Evolutionary conservation across 2,888 invertebrate genomes (phyloP).

Genomic region (Torymus auratus): DNA sequence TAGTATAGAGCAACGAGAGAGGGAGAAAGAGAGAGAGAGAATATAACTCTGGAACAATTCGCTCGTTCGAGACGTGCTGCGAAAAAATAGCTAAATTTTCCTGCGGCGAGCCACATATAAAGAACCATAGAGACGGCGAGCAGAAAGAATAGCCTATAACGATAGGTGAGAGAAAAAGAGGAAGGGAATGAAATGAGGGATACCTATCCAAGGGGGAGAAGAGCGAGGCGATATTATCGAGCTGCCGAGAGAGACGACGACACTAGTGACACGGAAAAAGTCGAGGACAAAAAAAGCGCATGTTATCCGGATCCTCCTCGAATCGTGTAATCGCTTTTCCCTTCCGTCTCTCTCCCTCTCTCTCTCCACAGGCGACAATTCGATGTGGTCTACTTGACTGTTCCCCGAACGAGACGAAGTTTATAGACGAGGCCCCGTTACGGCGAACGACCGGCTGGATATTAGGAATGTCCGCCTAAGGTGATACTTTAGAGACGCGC

Average conservation of each 20-base stretch:
- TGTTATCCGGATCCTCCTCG: slow-evolving; percentile 36
- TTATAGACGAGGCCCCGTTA: slow-evolving; percentile 52
- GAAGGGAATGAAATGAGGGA: slow-evolving; percentile 25
- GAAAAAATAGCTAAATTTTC: slow-evolving; percentile 55
- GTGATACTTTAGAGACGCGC: slow-evolving; percentile 59
- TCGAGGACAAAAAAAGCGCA: slow-evolving; percentile 44
- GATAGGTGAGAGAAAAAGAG: not conserved
- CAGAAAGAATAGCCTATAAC: not conserved
- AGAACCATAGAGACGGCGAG: slow-evolving; percentile 12
- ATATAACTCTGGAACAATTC: too few species aligned
- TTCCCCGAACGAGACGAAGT: slow-evolving; percentile 26
- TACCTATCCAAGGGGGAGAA: slow-evolving; percentile 10
- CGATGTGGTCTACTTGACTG: slow-evolving; percentile 23
- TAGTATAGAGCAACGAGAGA: too few species aligned
- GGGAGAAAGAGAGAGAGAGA: too few species aligned
- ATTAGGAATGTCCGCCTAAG: slow-evolving; percentile 63
- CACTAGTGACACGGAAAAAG: slow-evolving; percentile 43
- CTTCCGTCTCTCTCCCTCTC: slow-evolving; percentile 27
- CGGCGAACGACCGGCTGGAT: slow-evolving; percentile 59
- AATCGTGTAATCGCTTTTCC: slow-evolving; percentile 55
- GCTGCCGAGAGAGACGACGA: not conserved
- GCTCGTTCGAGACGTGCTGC: too few species aligned
- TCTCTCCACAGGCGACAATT: slow-evolving; percentile 21
- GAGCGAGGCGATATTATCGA: slow-evolving; percentile 11
- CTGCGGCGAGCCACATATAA: slow-evolving; percentile 35